Base-by-base conservation (phyloP, 2,113 vertebrate genomes). In the Pantherophis guttatus region DNA sequence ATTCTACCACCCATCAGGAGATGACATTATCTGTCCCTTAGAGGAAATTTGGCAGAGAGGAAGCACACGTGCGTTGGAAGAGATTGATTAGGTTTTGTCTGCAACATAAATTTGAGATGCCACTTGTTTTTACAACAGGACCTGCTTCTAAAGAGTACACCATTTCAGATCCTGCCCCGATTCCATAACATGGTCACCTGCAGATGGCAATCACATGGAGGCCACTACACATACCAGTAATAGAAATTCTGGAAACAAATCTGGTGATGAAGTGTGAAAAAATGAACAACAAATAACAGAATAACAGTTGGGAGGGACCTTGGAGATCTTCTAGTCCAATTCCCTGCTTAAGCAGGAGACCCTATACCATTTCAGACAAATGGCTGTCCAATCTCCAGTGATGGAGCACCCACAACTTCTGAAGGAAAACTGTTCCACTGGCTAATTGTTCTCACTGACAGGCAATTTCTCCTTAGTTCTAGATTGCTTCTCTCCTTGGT, bases 1-100 rank as follows among this genome's bases (percentile, higher is more conserved):
- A 90, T 87, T 13, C 55, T 93, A 29, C 92, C 89, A 93, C 92
- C 92, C 92, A 93, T 90, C 92, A 90, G 48, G 88, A 81, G 33
- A 90, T 90, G 88, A 90, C 92, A 93, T 93, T 65, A 87, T 81
- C 17, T 44, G 57, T 86, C 75, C 88, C 55, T 54, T 29, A 0
- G 48, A 62, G 53, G 88, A 75, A 24, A 29, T n/a, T 62, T 52
- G 86, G 90, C 57, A 21, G 57, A 29, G 44, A 57, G 53, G 75
- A 54, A 90, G 65, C 53, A 65, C 88, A 86, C 55, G 8, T 54
- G 92, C 62, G 24, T 58, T 86, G n/a, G 26, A 89, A 93, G 92
- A 86, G 19, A n/a, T 54, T 86, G 70, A 86, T 9, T 29, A 39
- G 48, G 75, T 65, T 89, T n/a, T n/a, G 89, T 57, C 90, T 90